Conservation (phyloP, 2,113 vertebrate genomes). For the Passer domesticus region DNA sequence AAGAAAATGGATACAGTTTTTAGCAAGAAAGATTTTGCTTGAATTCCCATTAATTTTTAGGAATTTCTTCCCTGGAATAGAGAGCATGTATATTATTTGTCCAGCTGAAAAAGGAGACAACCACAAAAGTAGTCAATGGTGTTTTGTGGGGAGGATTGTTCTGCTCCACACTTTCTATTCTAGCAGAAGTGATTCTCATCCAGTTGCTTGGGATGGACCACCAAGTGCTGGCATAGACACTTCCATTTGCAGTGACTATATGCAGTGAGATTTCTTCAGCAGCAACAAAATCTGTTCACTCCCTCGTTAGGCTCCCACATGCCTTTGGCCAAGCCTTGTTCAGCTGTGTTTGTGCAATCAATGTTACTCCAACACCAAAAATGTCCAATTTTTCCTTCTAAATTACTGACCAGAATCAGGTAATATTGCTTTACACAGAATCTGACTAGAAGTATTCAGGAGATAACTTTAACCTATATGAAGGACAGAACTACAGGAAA, state of each 20-base stretch:
- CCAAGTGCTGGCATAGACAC: background rate
- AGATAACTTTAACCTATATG: background rate
- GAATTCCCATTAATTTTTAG: background rate
- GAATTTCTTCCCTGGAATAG: background rate
- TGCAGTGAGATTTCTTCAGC: background rate
- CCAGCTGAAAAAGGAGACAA: background rate
- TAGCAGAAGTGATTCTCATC: background rate
- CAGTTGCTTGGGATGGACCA: background rate
- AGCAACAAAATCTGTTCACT: background rate
- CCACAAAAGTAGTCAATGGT: background rate
- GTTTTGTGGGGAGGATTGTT: background rate
- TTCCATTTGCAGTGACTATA: background rate
- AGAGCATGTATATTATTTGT: background rate
- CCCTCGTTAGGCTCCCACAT: background rate
- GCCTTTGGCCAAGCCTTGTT: background rate
- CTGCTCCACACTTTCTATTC: background rate
- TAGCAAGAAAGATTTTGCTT: background rate
- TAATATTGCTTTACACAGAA: background rate
- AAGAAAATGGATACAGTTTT: background rate
- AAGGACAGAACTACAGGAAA: background rate
- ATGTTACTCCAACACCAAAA: background rate
- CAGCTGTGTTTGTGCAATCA: background rate
- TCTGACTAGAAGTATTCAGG: background rate
- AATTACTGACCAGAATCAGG: background rate
- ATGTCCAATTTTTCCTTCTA: background rate